phyloP scores from a whole-genome alignment of 2,113 vertebrate genomes.

The Rostratula benghalensis region DNA sequence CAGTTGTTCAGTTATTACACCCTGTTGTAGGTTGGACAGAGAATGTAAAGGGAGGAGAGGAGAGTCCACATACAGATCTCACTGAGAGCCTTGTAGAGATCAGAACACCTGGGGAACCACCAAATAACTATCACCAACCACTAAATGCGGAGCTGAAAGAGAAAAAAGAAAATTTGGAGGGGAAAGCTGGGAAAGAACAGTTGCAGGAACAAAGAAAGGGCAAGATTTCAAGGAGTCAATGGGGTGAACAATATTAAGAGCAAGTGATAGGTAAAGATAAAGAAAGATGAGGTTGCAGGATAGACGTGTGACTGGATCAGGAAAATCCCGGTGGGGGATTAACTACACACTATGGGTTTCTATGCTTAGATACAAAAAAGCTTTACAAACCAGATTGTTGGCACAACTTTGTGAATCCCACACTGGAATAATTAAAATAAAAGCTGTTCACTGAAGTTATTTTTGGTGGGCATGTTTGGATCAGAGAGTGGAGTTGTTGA shows the following conservation, averaged over 20 bases:
- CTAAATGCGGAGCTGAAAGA: not conserved
- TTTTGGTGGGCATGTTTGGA: constrained; percentile 69
- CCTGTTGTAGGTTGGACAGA: not conserved
- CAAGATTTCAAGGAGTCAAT: not conserved
- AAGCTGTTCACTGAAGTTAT: constrained; percentile 66
- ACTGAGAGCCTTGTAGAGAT: not conserved
- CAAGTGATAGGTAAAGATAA: constrained; percentile 20
- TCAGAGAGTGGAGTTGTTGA: constrained; percentile 54
- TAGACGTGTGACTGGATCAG: not conserved
- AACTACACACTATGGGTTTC: constrained; percentile 14
- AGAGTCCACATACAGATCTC: not conserved
- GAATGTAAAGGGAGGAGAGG: not conserved
- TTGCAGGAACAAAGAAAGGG: not conserved
- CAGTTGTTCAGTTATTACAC: not conserved
- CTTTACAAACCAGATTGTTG: constrained; percentile 58
- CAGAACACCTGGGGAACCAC: not conserved
- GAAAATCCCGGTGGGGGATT: constrained; percentile 19
- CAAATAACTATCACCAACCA: not conserved
- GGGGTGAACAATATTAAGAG: not conserved
- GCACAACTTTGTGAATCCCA: constrained; percentile 45
- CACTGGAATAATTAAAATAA: constrained; percentile 66
- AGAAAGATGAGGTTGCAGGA: constrained; percentile 28
- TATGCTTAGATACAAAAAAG: constrained; percentile 55
- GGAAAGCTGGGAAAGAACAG: not conserved
- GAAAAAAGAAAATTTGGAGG: not conserved